Conservation (phyloP, 2,888 invertebrate species). For the Tenodera sinensis region DNA sequence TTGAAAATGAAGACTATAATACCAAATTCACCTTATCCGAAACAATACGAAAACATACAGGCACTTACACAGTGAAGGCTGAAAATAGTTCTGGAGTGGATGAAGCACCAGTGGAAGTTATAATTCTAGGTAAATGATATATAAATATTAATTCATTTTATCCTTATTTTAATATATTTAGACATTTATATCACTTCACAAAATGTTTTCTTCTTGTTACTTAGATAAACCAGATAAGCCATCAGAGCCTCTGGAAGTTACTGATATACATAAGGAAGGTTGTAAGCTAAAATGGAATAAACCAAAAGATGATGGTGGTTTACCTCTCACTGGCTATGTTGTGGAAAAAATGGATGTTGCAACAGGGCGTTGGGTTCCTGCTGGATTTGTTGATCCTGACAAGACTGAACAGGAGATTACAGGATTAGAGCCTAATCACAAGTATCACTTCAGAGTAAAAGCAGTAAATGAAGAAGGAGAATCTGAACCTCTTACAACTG, state of each 20-base stretch:
- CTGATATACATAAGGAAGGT: slow-evolving; percentile 88
- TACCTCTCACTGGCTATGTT: slow-evolving; percentile 84
- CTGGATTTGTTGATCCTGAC: slow-evolving; percentile 56
- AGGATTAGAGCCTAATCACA: slow-evolving; percentile 90
- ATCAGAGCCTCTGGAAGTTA: slow-evolving; percentile 87
- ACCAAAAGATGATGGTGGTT: slow-evolving; percentile 93
- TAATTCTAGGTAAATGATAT: slow-evolving; percentile 63
- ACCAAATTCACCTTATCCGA: slow-evolving; percentile 80
- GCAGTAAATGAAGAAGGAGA: slow-evolving; percentile 97
- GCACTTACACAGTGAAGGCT: slow-evolving; percentile 85
- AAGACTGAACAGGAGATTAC: slow-evolving; percentile 78
- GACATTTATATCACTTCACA: no score
- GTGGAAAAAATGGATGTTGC: slow-evolving; percentile 92
- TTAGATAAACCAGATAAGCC: slow-evolving; percentile 81
- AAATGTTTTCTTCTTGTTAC: slow-evolving; percentile 15
- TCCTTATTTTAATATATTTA: not conserved
- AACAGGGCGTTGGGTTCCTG: slow-evolving; percentile 85
- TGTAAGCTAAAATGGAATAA: slow-evolving; percentile 92
- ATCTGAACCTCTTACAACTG: slow-evolving; percentile 90
- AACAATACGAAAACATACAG: slow-evolving; percentile 80
- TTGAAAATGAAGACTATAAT: slow-evolving; percentile 89
- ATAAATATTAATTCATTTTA: not conserved
- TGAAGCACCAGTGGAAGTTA: slow-evolving; percentile 90
- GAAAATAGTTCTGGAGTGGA: slow-evolving; percentile 92
- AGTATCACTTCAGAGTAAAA: slow-evolving; percentile 96